A percentile compares a stretch with the other conserved stretches of the same genome.
phyloP scores from a whole-genome alignment of 35 echinoderm and acorn worm species.

The Diadema setosum region DNA sequence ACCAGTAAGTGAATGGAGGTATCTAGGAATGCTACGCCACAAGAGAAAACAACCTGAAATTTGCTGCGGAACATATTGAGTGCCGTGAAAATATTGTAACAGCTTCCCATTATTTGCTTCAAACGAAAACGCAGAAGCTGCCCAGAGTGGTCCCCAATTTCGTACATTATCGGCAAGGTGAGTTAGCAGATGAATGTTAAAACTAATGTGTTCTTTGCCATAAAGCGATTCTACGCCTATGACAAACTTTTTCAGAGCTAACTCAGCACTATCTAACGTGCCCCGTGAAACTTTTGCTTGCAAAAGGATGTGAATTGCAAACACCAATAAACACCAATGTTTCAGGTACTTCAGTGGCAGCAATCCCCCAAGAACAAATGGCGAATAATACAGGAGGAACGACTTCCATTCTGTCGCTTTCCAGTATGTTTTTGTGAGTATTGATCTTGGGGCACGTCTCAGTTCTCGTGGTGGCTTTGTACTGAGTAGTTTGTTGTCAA shows the following conservation, averaged over 20 bases:
- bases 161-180: slow-evolving; percentile 18
- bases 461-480: not conserved
- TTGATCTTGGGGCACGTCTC: slow-evolving; percentile 13
- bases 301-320: not conserved
- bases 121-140: slow-evolving; percentile 35
- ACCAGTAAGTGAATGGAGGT: not conserved
- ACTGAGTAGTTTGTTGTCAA: not conserved
- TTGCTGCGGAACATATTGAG: slow-evolving; percentile 37
- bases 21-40: slow-evolving; percentile 5
- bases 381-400: slow-evolving; percentile 18
- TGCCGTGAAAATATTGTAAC: slow-evolving; percentile 12
- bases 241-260: slow-evolving; percentile 21
- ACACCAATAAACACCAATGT: slow-evolving; percentile 15
- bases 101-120: slow-evolving; percentile 38
- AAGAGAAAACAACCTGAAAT: not conserved
- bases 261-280: not conserved
- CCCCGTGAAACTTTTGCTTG: not conserved
- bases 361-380: not conserved
- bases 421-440: not conserved
- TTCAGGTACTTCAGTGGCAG: slow-evolving; percentile 12
- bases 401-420: slow-evolving; percentile 44
- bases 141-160: slow-evolving; percentile 56
- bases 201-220: slow-evolving; percentile 22
- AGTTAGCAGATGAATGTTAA: slow-evolving; percentile 22
- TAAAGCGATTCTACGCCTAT: slow-evolving; percentile 5